Conservation (phyloP, 2,888 invertebrate species). For the Alsophila aescularia region DNA sequence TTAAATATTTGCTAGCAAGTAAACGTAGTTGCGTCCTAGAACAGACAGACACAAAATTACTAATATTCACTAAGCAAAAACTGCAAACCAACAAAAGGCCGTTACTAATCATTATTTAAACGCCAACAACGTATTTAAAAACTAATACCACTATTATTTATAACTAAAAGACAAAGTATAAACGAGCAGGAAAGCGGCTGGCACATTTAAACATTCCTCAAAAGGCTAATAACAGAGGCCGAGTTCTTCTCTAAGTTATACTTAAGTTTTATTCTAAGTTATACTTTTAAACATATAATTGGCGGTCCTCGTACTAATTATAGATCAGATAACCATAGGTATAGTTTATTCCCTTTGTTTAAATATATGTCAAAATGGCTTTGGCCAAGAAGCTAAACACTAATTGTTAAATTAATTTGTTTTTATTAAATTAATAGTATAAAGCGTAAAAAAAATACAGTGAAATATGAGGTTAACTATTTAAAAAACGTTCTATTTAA, state of each 20-base stretch:
- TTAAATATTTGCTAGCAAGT: no score
- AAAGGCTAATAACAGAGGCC: constrained; percentile 60
- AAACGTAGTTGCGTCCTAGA: no score
- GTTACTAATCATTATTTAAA: not conserved
- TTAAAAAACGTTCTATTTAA: no score
- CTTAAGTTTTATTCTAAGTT: constrained; percentile 48
- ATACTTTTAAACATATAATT: constrained; percentile 50
- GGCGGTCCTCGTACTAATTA: constrained; percentile 61
- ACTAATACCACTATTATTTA: constrained; percentile 39
- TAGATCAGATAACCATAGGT: constrained; percentile 50
- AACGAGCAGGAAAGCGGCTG: constrained; percentile 42
- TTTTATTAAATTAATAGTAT: not conserved
- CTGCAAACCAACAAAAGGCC: not conserved
- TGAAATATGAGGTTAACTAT: no score
- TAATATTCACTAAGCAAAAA: not conserved
- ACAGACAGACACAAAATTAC: no score
- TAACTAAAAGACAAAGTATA: constrained; percentile 47
- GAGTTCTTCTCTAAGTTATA: constrained; percentile 55
- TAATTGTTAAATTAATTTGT: not conserved
- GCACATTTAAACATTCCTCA: constrained; percentile 59
- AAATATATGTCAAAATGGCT: not conserved
- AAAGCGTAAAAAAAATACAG: no score
- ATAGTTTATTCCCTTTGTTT: not conserved
- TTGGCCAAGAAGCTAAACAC: not conserved
- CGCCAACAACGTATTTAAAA: constrained; percentile 23